Percentiles rank a stretch among this genome's conserved stretches.
Conservation (phyloP, 2,888 invertebrate genomes). For the Podotricha telesiphe region DNA sequence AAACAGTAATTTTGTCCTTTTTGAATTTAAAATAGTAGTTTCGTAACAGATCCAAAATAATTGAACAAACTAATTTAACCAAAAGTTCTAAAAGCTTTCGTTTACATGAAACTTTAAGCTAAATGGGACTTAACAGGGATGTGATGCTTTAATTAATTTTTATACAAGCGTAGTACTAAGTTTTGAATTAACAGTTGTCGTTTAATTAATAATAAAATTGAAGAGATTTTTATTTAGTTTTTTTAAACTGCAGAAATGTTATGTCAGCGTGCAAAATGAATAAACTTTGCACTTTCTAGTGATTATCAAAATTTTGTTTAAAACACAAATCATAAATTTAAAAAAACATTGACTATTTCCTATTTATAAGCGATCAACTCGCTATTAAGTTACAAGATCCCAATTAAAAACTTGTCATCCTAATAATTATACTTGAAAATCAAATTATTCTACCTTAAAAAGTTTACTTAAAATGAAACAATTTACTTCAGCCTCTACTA, state of each 20-base stretch:
- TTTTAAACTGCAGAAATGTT: too few species aligned
- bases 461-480: conserved; percentile 9
- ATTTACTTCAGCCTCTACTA: background rate
- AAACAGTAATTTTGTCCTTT: background rate
- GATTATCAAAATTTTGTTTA: too few species aligned
- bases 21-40: background rate
- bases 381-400: background rate
- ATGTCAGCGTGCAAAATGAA: too few species aligned
- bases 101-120: background rate
- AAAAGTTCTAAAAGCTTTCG: conserved; percentile 7
- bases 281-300: too few species aligned
- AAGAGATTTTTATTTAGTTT: too few species aligned
- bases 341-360: too few species aligned
- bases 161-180: background rate
- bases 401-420: background rate
- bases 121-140: background rate
- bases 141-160: conserved; percentile 3
- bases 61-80: background rate
- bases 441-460: conserved; percentile 10
- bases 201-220: too few species aligned
- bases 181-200: too few species aligned
- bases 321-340: too few species aligned
- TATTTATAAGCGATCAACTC: too few species aligned
- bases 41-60: conserved; percentile 1
- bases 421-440: background rate